Evolutionary conservation across 2,888 invertebrate species (phyloP).

Genomic region (Digitonthophagus gazella): DNA sequence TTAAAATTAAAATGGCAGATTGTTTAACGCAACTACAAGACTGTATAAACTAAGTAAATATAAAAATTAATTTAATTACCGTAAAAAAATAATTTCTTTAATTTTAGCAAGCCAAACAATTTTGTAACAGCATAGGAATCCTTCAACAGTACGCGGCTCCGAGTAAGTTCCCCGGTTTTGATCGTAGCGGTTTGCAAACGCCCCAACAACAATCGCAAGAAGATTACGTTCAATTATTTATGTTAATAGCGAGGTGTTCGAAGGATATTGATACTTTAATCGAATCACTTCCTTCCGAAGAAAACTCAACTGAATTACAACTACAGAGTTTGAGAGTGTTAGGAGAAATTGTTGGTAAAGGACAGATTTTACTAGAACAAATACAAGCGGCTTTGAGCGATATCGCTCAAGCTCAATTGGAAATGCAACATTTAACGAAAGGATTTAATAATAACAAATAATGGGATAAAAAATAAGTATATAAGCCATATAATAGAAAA

Average conservation of each 20-base stretch:
- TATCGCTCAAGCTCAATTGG: constrained; percentile 87
- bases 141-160: constrained; percentile 93
- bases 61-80: constrained; percentile 16
- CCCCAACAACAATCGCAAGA: constrained; percentile 78
- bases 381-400: constrained; percentile 90
- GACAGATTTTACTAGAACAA: constrained; percentile 81
- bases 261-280: constrained; percentile 97
- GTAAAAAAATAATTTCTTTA: too few relatives aligned
- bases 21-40: constrained; percentile 93
- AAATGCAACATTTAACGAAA: constrained; percentile 69
- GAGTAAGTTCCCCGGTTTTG: constrained; percentile 90
- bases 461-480: too few relatives aligned
- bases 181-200: constrained; percentile 80
- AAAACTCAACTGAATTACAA: constrained; percentile 91
- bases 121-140: constrained; percentile 97
- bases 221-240: constrained; percentile 91
- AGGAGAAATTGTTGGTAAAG: constrained; percentile 82
- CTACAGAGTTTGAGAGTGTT: constrained; percentile 68
- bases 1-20: too few relatives aligned
- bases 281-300: constrained; percentile 93
- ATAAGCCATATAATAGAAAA: too few relatives aligned
- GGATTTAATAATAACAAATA: constrained; percentile 25
- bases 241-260: constrained; percentile 92
- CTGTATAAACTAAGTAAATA: constrained; percentile 81
- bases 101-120: constrained; percentile 94